Conservation (phyloP, 2,888 invertebrate genomes). For the Hydraecia micacea region DNA sequence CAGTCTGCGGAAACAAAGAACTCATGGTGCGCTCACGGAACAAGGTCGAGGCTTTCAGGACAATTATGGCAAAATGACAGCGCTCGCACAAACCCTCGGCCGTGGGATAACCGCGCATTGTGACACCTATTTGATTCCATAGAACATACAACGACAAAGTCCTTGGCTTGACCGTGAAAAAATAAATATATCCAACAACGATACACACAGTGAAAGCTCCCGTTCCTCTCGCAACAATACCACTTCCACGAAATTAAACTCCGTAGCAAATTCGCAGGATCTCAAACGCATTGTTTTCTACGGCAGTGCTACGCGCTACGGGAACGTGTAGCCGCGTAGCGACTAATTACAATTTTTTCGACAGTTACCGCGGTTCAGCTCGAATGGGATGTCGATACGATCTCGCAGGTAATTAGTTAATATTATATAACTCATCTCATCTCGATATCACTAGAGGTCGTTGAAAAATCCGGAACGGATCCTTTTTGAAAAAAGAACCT, state of each 20-base stretch:
- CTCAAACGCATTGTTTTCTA: constrained; percentile 67
- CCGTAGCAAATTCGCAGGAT: constrained; percentile 52
- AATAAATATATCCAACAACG: constrained; percentile 48
- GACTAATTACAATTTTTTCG: constrained; percentile 56
- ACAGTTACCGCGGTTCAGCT: constrained; percentile 57
- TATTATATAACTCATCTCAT: constrained; percentile 64
- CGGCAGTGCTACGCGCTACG: constrained; percentile 69
- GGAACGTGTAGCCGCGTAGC: constrained; percentile 66
- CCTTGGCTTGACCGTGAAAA: constrained; percentile 87
- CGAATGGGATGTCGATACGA: constrained; percentile 53
- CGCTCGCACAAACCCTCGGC: constrained; percentile 59
- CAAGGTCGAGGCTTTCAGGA: constrained; percentile 80
- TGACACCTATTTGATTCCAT: constrained; percentile 62
- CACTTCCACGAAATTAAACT: constrained; percentile 60
- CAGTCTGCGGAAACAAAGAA: constrained; percentile 76
- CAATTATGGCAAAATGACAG: constrained; percentile 80
- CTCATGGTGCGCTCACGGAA: constrained; percentile 71
- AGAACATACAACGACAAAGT: constrained; percentile 68
- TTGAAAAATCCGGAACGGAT: constrained; percentile 42
- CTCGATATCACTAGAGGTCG: constrained; percentile 28
- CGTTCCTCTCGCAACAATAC: constrained; percentile 32
- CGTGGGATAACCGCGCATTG: constrained; percentile 70
- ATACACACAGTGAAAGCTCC: constrained; percentile 32
- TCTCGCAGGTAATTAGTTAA: constrained; percentile 57
- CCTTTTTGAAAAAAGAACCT: constrained; percentile 74